phyloP scores from a whole-genome alignment of 2,888 invertebrate species.

The Cantharis lateralis region DNA sequence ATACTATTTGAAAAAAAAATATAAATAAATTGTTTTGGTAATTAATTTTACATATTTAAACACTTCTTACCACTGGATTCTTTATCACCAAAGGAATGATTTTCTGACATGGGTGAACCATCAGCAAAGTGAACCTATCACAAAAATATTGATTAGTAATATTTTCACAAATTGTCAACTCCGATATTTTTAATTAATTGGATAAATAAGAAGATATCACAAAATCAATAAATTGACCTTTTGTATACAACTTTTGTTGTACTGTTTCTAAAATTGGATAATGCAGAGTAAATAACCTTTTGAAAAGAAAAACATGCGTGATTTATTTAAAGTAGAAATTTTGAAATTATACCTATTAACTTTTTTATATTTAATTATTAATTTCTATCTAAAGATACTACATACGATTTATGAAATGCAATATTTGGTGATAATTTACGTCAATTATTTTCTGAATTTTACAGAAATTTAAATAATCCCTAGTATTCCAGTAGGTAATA shows the following conservation, averaged over 20 bases:
- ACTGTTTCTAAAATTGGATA: background rate
- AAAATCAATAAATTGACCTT: background rate
- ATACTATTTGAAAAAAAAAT: background rate
- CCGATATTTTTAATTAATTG: background rate
- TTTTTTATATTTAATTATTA: background rate
- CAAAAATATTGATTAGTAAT: constrained; percentile 47
- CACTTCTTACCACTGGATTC: constrained; percentile 43
- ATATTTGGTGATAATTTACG: no score
- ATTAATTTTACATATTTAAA: background rate
- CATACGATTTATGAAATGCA: no score
- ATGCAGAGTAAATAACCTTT: background rate
- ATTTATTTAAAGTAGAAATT: background rate
- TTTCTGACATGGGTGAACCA: constrained; percentile 61
- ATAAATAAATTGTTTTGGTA: background rate
- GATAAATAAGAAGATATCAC: background rate
- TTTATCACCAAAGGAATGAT: constrained; percentile 43
- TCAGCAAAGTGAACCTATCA: constrained; percentile 70
- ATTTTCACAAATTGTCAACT: background rate
- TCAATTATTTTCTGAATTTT: no score
- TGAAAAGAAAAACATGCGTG: background rate
- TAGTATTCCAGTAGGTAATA: no score
- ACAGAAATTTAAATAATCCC: no score
- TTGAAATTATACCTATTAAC: background rate
- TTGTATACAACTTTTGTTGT: background rate
- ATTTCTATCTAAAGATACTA: no score